These are phyloP conservation scores for Gallirallus australis DNA, from an alignment of 2,797 vertebrate genomes.

Conservation along the genomic window DNA sequence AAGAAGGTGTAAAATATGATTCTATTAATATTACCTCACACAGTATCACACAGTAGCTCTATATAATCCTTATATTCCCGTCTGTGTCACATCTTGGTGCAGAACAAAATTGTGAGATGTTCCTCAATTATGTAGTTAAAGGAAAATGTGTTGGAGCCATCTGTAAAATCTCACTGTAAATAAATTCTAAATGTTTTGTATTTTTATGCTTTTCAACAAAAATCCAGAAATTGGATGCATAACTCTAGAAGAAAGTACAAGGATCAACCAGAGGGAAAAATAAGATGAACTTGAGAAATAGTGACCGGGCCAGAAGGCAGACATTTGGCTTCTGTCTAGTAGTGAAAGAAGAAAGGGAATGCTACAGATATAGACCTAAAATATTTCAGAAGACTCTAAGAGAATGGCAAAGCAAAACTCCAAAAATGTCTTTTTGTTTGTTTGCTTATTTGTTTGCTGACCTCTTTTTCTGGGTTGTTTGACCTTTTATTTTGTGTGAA, in stretches of 20 bases:
- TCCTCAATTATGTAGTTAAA: background rate
- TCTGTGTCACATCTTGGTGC: background rate
- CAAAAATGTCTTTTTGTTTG: background rate
- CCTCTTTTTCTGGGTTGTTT: background rate
- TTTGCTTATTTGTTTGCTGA: background rate
- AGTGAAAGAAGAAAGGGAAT: background rate
- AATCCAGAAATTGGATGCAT: background rate
- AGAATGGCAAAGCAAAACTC: background rate
- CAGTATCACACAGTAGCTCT: background rate
- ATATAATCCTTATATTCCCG: background rate
- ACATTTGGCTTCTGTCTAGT: background rate
- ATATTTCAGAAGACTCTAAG: background rate
- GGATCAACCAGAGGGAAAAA: background rate
- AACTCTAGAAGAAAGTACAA: background rate
- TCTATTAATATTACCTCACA: background rate
- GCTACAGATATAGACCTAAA: background rate
- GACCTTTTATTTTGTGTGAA: background rate
- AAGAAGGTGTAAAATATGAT: background rate
- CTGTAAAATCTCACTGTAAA: background rate
- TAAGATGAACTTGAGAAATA: background rate
- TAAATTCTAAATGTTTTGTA: background rate
- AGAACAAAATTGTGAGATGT: background rate
- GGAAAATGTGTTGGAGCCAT: background rate
- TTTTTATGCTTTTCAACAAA: background rate
- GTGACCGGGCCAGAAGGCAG: background rate